Percentiles rank a stretch among this genome's conserved stretches.
Conservation (phyloP, 2,113 vertebrate genomes). For the Struthidea cinerea region DNA sequence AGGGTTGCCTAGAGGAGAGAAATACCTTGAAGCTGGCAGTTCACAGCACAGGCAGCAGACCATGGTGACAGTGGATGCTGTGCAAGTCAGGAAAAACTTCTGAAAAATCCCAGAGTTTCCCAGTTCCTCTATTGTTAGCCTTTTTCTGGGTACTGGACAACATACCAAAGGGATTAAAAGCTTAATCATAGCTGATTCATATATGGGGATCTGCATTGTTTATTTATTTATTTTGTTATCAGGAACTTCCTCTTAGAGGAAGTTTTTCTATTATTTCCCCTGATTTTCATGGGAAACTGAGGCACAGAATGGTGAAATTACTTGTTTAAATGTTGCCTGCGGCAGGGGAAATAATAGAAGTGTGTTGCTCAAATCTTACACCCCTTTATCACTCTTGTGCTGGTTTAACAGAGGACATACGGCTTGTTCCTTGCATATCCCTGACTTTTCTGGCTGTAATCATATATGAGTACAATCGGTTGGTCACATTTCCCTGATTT, state of each 20-base stretch:
- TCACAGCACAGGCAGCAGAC: neutral
- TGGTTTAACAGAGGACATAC: neutral
- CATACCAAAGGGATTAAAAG: neutral
- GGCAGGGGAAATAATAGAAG: neutral
- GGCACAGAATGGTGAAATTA: neutral
- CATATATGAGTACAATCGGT: neutral
- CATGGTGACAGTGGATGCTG: neutral
- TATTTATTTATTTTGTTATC: neutral
- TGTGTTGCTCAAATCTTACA: neutral
- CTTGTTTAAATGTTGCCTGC: neutral
- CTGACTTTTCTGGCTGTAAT: neutral
- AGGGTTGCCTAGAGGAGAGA: neutral
- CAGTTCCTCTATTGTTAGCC: neutral
- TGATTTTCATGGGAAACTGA: neutral
- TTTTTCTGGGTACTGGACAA: neutral
- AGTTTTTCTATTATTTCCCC: too few relatives aligned
- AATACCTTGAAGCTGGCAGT: neutral
- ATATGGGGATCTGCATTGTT: neutral
- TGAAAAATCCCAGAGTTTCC: neutral
- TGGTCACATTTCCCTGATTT: neutral
- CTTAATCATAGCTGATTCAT: neutral
- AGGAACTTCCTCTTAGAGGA: neutral
- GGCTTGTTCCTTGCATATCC: neutral
- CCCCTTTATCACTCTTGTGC: neutral
- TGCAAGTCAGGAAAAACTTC: neutral